Evolutionary conservation across 2,113 vertebrate species (phyloP).

Genomic region (Hassar affinis): DNA sequence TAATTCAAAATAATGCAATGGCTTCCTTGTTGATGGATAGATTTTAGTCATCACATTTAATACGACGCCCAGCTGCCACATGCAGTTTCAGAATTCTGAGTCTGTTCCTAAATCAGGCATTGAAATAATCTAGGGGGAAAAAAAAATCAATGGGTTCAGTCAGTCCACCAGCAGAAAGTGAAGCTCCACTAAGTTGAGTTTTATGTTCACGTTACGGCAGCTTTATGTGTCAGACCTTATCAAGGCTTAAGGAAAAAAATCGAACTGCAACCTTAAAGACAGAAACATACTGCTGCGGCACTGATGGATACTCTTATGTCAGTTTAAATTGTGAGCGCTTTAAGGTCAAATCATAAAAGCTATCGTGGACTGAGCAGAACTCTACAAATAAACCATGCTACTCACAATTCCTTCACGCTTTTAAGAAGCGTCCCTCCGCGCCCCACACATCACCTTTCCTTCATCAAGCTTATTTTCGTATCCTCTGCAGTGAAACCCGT

Average conservation of each 20-base stretch:
- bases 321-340: not conserved
- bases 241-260: not conserved
- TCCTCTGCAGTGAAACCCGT: not conserved
- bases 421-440: not conserved
- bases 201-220: not conserved
- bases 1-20: not conserved
- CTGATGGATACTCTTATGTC: not conserved
- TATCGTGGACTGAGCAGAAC: not conserved
- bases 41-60: not conserved
- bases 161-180: not conserved
- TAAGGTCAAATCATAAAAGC: not conserved
- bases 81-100: not conserved
- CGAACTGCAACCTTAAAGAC: not conserved
- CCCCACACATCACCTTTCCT: constrained; percentile 13
- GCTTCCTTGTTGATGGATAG: not conserved
- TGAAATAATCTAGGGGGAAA: too few relatives aligned
- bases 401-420: constrained; percentile 8
- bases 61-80: not conserved
- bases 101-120: not conserved
- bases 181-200: not conserved
- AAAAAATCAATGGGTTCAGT: not conserved
- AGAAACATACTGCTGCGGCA: not conserved
- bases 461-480: constrained; percentile 4
- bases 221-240: not conserved
- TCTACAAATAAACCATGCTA: not conserved